Evolutionary conservation across 92 coral and sea anemone genomes (phyloP), one percentile per base, ranked within the genome.

Genomic region (Epizoanthus stellaris): DNA sequence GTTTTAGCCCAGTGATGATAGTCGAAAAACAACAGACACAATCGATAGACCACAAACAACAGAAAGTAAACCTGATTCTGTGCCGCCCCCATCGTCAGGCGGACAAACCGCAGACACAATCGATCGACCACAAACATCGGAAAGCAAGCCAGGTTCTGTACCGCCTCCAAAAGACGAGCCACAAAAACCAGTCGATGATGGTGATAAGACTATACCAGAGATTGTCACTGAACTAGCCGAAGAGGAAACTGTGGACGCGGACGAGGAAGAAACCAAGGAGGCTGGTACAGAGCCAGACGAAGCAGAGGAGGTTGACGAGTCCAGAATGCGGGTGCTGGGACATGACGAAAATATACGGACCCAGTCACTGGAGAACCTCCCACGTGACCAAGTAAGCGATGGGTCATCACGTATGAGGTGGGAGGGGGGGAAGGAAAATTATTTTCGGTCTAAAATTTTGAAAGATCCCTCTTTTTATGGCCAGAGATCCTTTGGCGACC

Each of bases 291-390:
- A 91, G 25, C 89, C 80, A 39, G 63, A 49, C 3, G 80, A 75
- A 47, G 61, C 82, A 19, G 84, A 14, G 6, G 80, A 88, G 53
- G 88, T 88, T 36, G 92, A 80, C n/a, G 83, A 87, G 30, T 85
- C 95, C 14, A 93, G 92, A 80, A 92, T 96, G 98, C 95, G 93
- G 34, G 98, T 94, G 69, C 86, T 96, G 19, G 98, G 98, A 56
- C 96, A 96, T 68, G 98, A 96, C 77, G 98, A 96, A 69, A 96
- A 95, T 57, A 80, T 96, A 65, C 85, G 94, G 75, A 96, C 98
- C 62, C 85, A 90, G 76, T 85, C 91, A 17, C 53, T 94, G 40
- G 90, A 82, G 58, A 71, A 90, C 72, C 80, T 92, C 9, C 93
- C 95, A 0, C 80, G 80, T 25, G 95, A 94, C 82, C 95, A 92